A percentile compares a stretch with the other conserved stretches of the same genome.
Conservation (phyloP, 2,113 vertebrate species). For the Dasyprocta punctata region DNA sequence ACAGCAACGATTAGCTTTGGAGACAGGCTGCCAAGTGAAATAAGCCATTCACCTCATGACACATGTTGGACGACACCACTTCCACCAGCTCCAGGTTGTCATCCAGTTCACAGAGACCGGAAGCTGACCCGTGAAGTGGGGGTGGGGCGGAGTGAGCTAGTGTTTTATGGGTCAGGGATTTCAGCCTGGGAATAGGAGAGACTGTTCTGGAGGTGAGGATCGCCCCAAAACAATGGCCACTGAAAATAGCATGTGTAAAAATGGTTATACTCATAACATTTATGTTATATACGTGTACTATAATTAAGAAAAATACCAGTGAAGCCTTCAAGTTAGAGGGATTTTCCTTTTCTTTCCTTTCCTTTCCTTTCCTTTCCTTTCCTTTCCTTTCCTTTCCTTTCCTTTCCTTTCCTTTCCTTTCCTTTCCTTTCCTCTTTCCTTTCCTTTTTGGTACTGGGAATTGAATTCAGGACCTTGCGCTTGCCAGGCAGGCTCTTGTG, state of each 20-base stretch:
- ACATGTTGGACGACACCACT: too few species aligned
- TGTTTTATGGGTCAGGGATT: not conserved
- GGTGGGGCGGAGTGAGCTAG: accelerated
- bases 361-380: too few species aligned
- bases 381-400: too few species aligned
- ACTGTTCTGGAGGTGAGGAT: not conserved
- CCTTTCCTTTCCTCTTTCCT: too few species aligned
- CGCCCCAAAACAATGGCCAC: not conserved
- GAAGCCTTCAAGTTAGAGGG: not conserved
- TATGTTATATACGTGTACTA: not conserved
- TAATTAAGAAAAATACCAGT: not conserved
- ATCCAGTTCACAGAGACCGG: not conserved
- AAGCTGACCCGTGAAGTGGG: not conserved
- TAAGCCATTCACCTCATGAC: too few species aligned
- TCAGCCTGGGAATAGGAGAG: too few species aligned
- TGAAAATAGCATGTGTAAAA: not conserved
- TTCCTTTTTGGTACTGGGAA: too few species aligned
- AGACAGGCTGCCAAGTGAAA: too few species aligned
- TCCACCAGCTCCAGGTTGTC: not conserved
- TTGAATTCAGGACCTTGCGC: too few species aligned
- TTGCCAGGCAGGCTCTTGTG: too few species aligned
- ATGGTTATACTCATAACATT: not conserved
- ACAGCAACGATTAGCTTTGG: not conserved
- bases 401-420: too few species aligned
- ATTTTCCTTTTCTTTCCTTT: not conserved